Evolutionary conservation across 1,140 invertebrate species (phyloP).

Genomic region (Danaus plexippus): DNA sequence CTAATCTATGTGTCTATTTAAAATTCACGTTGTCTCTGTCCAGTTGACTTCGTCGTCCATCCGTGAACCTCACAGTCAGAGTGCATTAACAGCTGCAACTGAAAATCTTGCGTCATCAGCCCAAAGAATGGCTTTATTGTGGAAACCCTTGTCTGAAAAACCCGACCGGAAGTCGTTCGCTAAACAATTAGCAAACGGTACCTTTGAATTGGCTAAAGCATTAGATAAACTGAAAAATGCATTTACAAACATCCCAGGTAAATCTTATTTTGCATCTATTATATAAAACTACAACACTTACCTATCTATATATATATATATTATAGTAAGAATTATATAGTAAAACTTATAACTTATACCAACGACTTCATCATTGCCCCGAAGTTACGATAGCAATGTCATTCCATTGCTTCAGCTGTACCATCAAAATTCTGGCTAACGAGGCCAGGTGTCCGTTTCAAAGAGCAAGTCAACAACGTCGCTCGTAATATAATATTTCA

Average conservation of each 20-base stretch:
- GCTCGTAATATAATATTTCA: too few species aligned
- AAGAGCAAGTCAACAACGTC: too few species aligned
- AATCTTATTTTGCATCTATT: not conserved
- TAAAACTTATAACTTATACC: too few species aligned
- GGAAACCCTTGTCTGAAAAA: conserved; percentile 35
- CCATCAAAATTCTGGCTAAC: too few species aligned
- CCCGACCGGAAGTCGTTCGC: conserved; percentile 21
- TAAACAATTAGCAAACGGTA: conserved; percentile 22
- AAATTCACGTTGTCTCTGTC: conserved; percentile 4
- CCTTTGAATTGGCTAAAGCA: conserved; percentile 34
- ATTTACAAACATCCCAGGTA: conserved; percentile 32
- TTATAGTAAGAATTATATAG: too few species aligned
- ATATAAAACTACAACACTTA: too few species aligned
- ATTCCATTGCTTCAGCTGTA: too few species aligned
- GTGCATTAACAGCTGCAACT: conserved; percentile 39
- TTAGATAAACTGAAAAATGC: conserved; percentile 37
- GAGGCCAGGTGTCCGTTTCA: too few species aligned
- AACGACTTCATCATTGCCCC: too few species aligned
- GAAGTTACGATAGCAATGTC: too few species aligned
- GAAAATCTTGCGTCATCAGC: conserved; percentile 34
- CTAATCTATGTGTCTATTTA: too few species aligned
- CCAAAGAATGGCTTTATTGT: conserved; percentile 28
- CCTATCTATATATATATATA: too few species aligned
- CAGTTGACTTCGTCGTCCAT: conserved; percentile 44
- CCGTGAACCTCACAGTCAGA: conserved; percentile 48